Conservation (phyloP, 2,797 vertebrate species). For the Chrosomus eos region DNA sequence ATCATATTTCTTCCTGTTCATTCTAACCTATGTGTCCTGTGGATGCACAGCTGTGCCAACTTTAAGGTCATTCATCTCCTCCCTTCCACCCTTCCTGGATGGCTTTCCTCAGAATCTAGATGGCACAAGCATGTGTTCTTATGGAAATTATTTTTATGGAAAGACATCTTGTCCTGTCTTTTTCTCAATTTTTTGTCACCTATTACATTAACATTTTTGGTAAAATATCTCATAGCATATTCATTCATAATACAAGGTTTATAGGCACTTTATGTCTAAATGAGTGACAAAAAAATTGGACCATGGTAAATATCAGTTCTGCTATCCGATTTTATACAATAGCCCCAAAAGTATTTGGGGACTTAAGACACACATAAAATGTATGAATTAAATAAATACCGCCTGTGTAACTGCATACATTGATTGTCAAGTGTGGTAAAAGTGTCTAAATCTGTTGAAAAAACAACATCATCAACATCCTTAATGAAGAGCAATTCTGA, state of each 20-base stretch:
- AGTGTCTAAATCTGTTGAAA: not conserved
- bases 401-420: not conserved
- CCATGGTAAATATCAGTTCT: not conserved
- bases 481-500: not conserved
- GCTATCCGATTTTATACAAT: not conserved
- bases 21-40: slow-evolving; percentile 16
- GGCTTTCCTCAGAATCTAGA: slow-evolving; percentile 48
- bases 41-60: not conserved
- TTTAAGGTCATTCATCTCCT: slow-evolving; percentile 51
- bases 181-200: slow-evolving; percentile 57
- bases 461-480: not conserved
- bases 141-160: not conserved
- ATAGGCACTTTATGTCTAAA: not conserved
- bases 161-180: slow-evolving; percentile 1
- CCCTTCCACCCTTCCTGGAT: slow-evolving; percentile 61
- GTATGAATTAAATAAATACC: not conserved
- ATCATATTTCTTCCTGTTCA: slow-evolving; percentile 4
- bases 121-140: slow-evolving; percentile 45
- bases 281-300: not conserved
- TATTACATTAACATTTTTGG: not conserved
- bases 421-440: not conserved
- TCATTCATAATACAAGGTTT: not conserved
- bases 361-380: not conserved
- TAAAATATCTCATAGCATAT: not conserved
- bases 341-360: not conserved